Evolutionary conservation across 2,888 invertebrate species (phyloP).

Genomic region (Zygaena filipendulae): DNA sequence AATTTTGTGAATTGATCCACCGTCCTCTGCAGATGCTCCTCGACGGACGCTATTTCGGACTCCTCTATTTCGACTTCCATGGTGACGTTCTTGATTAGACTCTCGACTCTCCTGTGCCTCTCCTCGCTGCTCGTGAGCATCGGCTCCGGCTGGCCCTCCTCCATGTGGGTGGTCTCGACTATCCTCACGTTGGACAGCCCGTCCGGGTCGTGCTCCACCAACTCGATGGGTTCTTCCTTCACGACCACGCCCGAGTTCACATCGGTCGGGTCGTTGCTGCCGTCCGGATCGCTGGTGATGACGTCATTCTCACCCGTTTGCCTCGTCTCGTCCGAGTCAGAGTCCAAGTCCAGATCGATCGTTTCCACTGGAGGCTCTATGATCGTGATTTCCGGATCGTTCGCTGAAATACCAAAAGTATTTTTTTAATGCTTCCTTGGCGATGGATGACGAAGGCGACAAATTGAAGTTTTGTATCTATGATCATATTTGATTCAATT

Average conservation of each 20-base stretch:
- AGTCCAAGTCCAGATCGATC: slow-evolving; percentile 32
- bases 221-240: slow-evolving; percentile 15
- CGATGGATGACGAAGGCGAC: no score
- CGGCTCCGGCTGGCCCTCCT: background rate
- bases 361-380: slow-evolving; percentile 43
- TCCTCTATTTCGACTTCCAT: background rate
- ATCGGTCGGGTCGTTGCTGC: background rate
- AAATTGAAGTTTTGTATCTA: no score
- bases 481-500: no score
- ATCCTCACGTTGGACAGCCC: slow-evolving; percentile 17
- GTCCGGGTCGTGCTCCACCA: slow-evolving; percentile 9
- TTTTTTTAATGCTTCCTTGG: no score
- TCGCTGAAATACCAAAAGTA: slow-evolving; percentile 24
- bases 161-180: slow-evolving; percentile 13
- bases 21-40: background rate
- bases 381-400: slow-evolving; percentile 30
- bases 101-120: no score
- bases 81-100: background rate
- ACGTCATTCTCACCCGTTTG: no score
- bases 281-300: slow-evolving; percentile 2
- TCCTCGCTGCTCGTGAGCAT: no score
- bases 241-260: slow-evolving; percentile 1
- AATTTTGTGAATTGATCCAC: no score
- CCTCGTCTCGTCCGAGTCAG: slow-evolving; percentile 22
- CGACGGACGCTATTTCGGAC: background rate